Evolutionary conservation across 2,888 invertebrate species (phyloP), one percentile per base, ranked within the genome.

Genomic region (Lampropteryx suffumata): DNA sequence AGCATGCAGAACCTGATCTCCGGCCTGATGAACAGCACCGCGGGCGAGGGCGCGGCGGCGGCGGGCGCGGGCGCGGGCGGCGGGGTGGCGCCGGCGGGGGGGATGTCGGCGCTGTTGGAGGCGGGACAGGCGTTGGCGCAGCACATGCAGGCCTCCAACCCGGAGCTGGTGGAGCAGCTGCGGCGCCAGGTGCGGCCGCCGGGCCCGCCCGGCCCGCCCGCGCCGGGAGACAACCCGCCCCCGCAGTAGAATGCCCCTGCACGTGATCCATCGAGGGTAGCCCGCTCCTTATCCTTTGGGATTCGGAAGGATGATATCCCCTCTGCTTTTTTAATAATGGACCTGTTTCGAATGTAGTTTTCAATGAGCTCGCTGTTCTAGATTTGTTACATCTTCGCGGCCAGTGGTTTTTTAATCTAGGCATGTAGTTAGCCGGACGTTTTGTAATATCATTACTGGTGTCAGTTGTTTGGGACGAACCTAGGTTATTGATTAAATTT

Each of bases 61-160:
- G 1, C 94, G 95, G 73, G 94, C 93, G 79, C 75, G 21, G 50
- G 60, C 94, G 64, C 74, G 0, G 81, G 76, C 0, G 84, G 86
- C 17, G 17, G 17, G n/a, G n/a, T n/a, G n/a, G n/a, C n/a, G n/a
- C n/a, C n/a, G n/a, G n/a, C n/a, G n/a, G n/a, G n/a, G n/a, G n/a
- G n/a, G 8, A 85, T 90, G 78, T 76, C 66, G 10, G 84, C 83
- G 24, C 69, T 83, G 69, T 71, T 92, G 55, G 85, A 95, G 92
- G 91, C 90, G 11, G 96, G 97, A 0, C 96, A 96, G 76, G 95
- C 94, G 57, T 88, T 97, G 47, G 96, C 96, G 6, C 93, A 94
- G 70, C 95, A 95, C 76, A 95, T 97, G 93, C 95, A 96, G 73
- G 92, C 92, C 35, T 92, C 93, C 11, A 96, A 97, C 83, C 97